Base-by-base conservation (phyloP, 2,888 invertebrate genomes). In the Stenodema calcarata region DNA sequence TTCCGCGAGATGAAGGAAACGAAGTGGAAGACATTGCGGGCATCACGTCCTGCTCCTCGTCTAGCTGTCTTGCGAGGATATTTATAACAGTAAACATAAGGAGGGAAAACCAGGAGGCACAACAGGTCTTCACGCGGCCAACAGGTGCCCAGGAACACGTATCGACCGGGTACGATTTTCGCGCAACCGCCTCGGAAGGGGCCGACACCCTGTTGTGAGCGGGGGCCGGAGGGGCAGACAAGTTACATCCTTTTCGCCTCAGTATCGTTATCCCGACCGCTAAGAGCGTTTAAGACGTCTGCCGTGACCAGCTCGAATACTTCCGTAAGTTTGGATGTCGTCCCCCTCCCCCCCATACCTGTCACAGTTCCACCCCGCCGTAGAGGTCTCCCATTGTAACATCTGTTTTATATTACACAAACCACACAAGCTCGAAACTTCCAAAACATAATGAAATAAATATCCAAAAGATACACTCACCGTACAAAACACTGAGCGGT, bases 281-380 rank as follows among this genome's bases (percentile, higher is more conserved):
- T 2, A 47, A 50, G 47, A 54, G 54, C 50, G 54, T 44, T 41
- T 78, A 75, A 50, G 80, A 27, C 47, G 30, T 28, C 80, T 79
- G 16, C 54, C 1, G 27, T 54, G 28, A 14, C 80, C 80, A 28
- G 50, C 30, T 30, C 50, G 28, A 27, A 73, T 2, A 35, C 80
- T 80, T 80, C 80, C 80, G 80, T 80, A 80, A 80, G 80, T 80
- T 80, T 80, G 80, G 80, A 80, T 80, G 80, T 80, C 30, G 27
- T 27, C 54, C 44, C 80, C 80, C 18, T 28, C 80, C 80, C 30
- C 28, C 54, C 80, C 80, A 30, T 12, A 75, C 75, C 12, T 12
- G 12, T 1, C 1, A 6, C 70, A 12, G 14, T 7, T 7, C 35
- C 27, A n/a, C 27, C 70, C 27, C 70, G 27, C 35, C 47, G 12